phyloP scores from a whole-genome alignment of 2,113 vertebrate species.

The Zapornia atra region DNA sequence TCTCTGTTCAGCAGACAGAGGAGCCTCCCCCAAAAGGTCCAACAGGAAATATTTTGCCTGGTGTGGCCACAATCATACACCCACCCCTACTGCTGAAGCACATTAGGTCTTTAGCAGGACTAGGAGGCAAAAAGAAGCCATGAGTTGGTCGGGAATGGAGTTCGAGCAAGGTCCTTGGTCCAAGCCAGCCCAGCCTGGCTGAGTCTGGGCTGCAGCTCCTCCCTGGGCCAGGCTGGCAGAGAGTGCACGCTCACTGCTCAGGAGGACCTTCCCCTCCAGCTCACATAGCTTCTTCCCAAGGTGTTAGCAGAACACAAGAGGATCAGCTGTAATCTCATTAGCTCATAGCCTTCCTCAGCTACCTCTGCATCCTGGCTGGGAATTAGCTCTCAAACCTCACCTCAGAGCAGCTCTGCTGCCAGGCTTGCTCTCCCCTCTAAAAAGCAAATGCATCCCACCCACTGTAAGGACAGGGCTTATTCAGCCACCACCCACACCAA shows the following conservation, averaged over 20 bases:
- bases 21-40: neutral
- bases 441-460: neutral
- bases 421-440: neutral
- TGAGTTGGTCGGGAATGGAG: neutral
- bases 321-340: neutral
- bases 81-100: neutral
- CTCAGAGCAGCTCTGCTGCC: neutral
- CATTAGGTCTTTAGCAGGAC: neutral
- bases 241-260: neutral
- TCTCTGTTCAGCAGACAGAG: neutral
- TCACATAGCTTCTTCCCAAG: neutral
- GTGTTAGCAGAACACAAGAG: neutral
- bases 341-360: neutral
- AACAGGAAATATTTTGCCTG: neutral
- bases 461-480: neutral
- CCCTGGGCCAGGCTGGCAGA: neutral
- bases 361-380: neutral
- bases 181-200: neutral
- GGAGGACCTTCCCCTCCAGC: rapidly evolving
- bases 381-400: neutral
- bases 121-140: neutral
- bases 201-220: neutral
- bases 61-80: neutral
- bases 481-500: neutral
- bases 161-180: neutral